Conservation (phyloP, 37 sponge, comb jelly and placozoan genomes). For the Halichondria panicea region DNA sequence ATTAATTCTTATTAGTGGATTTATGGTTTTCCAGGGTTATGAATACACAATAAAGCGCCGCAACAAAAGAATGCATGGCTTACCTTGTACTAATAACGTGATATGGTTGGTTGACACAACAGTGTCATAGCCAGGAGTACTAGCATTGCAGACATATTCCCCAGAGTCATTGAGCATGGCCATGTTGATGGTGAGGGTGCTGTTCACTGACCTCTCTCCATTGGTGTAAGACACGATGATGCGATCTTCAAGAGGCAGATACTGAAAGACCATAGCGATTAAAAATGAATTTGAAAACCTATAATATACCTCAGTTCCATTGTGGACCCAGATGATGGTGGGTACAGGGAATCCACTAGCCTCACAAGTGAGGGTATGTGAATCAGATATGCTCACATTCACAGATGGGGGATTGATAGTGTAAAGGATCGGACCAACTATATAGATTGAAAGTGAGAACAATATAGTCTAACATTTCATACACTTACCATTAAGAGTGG, state of each 20-base stretch:
- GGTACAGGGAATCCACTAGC: slow-evolving; percentile 47
- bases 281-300: too few species aligned
- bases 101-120: slow-evolving; percentile 2
- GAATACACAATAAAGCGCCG: too few species aligned
- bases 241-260: not conserved
- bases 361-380: slow-evolving; percentile 16
- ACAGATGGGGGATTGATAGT: slow-evolving; percentile 16
- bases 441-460: too few species aligned
- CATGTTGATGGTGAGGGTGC: slow-evolving; percentile 23
- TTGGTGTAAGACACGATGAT: not conserved
- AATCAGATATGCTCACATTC: slow-evolving; percentile 14
- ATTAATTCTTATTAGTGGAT: too few species aligned
- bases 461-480: too few species aligned
- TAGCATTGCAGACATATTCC: slow-evolving; percentile 33
- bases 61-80: too few species aligned
- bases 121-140: not conserved
- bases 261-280: too few species aligned
- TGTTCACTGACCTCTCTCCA: not conserved
- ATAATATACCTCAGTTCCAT: slow-evolving; percentile 16
- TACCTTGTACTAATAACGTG: slow-evolving; percentile 52
- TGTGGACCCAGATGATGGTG: slow-evolving; percentile 56
- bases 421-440: too few species aligned
- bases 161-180: slow-evolving; percentile 51
- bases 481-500: too few species aligned
- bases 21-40: too few species aligned